Percentiles rank a stretch among this genome's conserved stretches.
Evolutionary conservation across 2,113 vertebrate genomes (phyloP).

Genomic region (Bettongia penicillata): DNA sequence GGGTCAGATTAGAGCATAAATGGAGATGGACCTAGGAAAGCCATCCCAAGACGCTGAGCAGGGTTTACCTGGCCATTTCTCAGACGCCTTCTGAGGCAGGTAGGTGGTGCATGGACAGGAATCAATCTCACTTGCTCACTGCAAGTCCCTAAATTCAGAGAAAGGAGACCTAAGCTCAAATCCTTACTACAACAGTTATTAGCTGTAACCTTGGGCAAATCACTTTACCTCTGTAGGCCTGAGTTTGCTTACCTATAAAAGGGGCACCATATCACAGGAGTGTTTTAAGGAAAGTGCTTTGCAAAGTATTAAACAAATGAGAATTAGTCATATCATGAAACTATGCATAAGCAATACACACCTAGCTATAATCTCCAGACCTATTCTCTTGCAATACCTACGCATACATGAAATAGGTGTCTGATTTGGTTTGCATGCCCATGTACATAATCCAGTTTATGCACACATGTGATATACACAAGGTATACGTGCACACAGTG

Average conservation of each 20-base stretch:
- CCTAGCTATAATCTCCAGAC: background rate
- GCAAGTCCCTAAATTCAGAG: background rate
- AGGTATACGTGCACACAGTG: too few relatives aligned
- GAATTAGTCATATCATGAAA: background rate
- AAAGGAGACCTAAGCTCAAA: background rate
- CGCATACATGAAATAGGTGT: background rate
- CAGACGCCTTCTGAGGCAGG: background rate
- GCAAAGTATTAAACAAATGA: background rate
- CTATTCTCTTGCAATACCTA: background rate
- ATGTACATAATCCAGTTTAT: rapidly evolving
- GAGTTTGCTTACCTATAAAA: background rate
- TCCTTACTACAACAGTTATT: background rate
- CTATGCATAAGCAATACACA: background rate
- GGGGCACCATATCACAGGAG: background rate
- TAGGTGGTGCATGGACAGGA: background rate
- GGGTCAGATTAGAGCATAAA: background rate
- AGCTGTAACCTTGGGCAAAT: background rate
- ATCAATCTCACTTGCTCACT: background rate
- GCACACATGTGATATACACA: rapidly evolving
- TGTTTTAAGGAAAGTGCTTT: background rate
- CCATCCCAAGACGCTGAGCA: background rate
- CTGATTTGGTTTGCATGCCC: background rate
- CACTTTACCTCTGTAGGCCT: background rate
- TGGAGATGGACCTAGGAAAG: background rate
- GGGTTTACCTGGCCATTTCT: background rate